Evolutionary conservation across 23 tunicate species (phyloP).

Genomic region (Styela plicata): DNA sequence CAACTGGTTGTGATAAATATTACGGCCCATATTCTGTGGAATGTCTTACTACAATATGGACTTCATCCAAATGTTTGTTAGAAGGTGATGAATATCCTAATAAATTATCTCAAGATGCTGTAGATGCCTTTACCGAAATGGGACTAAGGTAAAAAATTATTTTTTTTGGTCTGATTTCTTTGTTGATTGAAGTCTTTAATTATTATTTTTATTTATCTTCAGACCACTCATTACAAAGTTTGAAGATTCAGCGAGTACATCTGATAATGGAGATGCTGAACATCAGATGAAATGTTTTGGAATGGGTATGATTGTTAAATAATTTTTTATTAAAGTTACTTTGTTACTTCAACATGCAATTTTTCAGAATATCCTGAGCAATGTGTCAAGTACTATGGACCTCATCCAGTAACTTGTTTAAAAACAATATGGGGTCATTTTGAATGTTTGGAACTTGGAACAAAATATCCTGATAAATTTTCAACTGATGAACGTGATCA

Average conservation of each 20-base stretch:
- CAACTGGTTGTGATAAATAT: constrained; percentile 7
- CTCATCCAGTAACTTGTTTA: constrained; percentile 12
- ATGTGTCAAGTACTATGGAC: constrained; percentile 13
- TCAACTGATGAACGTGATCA: neutral
- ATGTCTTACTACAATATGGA: constrained; percentile 23
- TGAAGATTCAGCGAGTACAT: neutral
- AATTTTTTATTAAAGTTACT: neutral
- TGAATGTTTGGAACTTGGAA: neutral
- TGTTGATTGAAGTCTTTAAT: neutral
- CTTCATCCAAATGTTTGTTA: neutral
- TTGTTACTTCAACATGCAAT: neutral
- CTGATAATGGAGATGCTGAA: constrained; percentile 16
- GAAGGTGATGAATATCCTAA: constrained; percentile 27
- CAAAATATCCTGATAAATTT: constrained; percentile 9
- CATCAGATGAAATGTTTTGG: constrained; percentile 34
- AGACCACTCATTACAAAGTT: constrained; percentile 15
- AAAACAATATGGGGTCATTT: constrained; percentile 19
- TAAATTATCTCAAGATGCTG: constrained; percentile 4
- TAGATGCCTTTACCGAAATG: constrained; percentile 5
- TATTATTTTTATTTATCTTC: no score
- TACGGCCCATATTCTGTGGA: constrained; percentile 21
- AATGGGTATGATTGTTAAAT: constrained; percentile 9
- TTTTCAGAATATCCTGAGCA: constrained; percentile 19
- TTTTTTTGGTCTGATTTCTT: neutral
- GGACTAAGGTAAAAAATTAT: neutral